Base-by-base conservation (phyloP, 2,797 vertebrate genomes). In the Cynopterus sphinx region DNA sequence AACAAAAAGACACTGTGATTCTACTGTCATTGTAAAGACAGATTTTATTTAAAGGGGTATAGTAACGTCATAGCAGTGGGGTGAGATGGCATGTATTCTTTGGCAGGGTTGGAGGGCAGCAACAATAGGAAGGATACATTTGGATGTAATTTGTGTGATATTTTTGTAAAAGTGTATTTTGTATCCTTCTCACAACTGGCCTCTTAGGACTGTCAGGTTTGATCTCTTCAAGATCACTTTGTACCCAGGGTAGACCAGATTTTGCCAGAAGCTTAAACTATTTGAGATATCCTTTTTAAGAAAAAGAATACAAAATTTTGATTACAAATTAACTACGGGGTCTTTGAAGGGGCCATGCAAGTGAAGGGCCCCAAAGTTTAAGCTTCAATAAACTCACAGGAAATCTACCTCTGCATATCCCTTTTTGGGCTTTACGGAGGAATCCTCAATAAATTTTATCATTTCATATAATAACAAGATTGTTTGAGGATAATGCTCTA, bases 401-500 rank as follows among this genome's bases (percentile, higher is more conserved):
- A 59, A 96, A 91, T 83, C 57, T 33, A 26, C 63, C 55, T 86
- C 74, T 86, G 77, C 41, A 36, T 79, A 61, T 51, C 63, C 83
- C 28, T 70, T 90, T 95, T 90, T 8, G 82, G 36, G n/a, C 89
- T 93, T 97, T 96, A 90, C 57, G 87, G 70, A 89, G 41, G 46
- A 12, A 67, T 22, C 49, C 2, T 15, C 96, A 83, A 91, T 81
- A 96, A 97, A 81, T 97, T 88, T 79, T 75, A 68, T 51, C 55
- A 0, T 93, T 96, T 41, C 9, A 28, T 96, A 59, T 81, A 94
- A 89, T 96, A 96, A 90, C 21, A 91, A 91, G 57, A 97, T 96
- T 97, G 95, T 90, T 97, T 94, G 31, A 95, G 83, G 22, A 79
- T 95, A 97, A 97, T 74, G 31, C 26, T 91, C 70, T 87, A 65